Evolutionary conservation across 2,113 vertebrate genomes (phyloP).

Genomic region (Bombycilla garrulus): DNA sequence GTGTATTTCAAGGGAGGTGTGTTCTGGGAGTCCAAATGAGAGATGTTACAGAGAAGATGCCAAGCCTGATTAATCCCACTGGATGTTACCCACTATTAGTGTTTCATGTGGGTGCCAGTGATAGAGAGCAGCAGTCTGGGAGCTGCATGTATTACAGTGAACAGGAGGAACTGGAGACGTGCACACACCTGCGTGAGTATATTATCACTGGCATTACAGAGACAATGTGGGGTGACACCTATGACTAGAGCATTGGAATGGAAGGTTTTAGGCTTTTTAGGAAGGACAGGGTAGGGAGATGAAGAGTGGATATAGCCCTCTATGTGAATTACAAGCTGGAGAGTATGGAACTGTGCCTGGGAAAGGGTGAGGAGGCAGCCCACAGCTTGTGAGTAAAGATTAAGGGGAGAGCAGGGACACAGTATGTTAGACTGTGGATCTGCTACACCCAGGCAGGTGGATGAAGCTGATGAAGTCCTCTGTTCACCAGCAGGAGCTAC

Average conservation of each 20-base stretch:
- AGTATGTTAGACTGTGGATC: rapidly evolving
- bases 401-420: background rate
- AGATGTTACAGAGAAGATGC: background rate
- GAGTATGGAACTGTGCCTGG: background rate
- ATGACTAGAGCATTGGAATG: background rate
- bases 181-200: rapidly evolving
- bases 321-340: background rate
- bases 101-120: background rate
- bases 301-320: background rate
- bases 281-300: background rate
- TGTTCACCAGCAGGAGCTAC: rapidly evolving
- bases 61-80: background rate
- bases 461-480: background rate
- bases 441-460: background rate
- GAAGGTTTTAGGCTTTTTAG: background rate
- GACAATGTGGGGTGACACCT: no score
- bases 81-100: background rate
- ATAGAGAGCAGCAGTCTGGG: background rate
- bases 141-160: rapidly evolving
- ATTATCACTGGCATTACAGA: background rate
- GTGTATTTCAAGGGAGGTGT: background rate
- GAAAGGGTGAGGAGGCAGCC: background rate
- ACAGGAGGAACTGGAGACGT: rapidly evolving
- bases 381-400: background rate
- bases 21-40: background rate